Conservation (phyloP, 2,888 invertebrate species). For the Tineola bisselliella region DNA sequence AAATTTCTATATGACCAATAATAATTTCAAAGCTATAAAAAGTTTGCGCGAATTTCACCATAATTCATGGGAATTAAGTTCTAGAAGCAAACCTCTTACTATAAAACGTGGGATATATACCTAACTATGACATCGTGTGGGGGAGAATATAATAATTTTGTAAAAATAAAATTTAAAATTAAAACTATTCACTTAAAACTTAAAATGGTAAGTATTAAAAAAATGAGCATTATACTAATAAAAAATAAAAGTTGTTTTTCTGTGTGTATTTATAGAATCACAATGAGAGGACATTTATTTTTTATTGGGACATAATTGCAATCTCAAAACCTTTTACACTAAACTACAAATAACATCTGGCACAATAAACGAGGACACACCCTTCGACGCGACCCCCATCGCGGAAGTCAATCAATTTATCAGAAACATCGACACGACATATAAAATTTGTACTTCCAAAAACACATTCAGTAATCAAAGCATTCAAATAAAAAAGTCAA, state of each 20-base stretch:
- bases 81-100: too few species aligned
- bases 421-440: slow-evolving; percentile 22
- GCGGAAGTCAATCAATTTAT: slow-evolving; percentile 44
- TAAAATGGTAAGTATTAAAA: slow-evolving; percentile 53
- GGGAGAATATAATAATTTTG: background rate
- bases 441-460: slow-evolving; percentile 51
- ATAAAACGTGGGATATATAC: too few species aligned
- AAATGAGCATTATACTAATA: slow-evolving; percentile 62
- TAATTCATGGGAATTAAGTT: too few species aligned
- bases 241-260: slow-evolving; percentile 41
- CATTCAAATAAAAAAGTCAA: background rate
- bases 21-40: too few species aligned
- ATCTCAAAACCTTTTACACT: slow-evolving; percentile 30
- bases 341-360: slow-evolving; percentile 59
- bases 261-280: slow-evolving; percentile 52
- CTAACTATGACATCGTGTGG: too few species aligned
- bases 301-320: slow-evolving; percentile 23
- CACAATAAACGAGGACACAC: slow-evolving; percentile 48
- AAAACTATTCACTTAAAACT: slow-evolving; percentile 27
- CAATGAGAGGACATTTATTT: slow-evolving; percentile 37
- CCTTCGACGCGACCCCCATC: slow-evolving; percentile 28
- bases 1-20: too few species aligned
- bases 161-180: background rate
- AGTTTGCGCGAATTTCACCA: too few species aligned
- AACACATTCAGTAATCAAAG: slow-evolving; percentile 16